Evolutionary conservation across 2,797 vertebrate genomes (phyloP).

Genomic region (Ctenopoma multispine): DNA sequence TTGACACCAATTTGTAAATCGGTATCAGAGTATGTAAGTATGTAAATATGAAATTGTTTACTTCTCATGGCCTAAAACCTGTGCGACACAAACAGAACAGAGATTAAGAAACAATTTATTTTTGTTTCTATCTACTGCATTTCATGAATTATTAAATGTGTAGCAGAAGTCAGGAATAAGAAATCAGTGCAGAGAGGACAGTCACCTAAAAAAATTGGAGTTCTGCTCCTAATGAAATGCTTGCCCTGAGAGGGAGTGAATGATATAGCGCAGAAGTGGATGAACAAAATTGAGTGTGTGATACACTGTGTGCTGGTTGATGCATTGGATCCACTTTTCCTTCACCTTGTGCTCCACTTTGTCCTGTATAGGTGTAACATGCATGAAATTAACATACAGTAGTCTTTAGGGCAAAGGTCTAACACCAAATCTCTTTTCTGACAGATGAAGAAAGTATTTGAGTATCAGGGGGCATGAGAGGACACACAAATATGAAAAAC

Average conservation of each 20-base stretch:
- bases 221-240: conserved; percentile 52
- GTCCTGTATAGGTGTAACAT: conserved; percentile 36
- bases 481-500: background rate
- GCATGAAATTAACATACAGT: conserved; percentile 54
- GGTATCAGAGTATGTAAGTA: no score
- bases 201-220: conserved; percentile 25
- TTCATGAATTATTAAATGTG: conserved; percentile 64
- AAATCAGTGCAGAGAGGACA: conserved; percentile 46
- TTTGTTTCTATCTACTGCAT: conserved; percentile 36
- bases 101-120: conserved; percentile 33
- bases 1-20: conserved; percentile 2
- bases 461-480: conserved; percentile 7
- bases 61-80: conserved; percentile 1
- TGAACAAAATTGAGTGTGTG: conserved; percentile 48
- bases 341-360: background rate
- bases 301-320: conserved; percentile 35
- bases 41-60: background rate
- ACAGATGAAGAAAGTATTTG: conserved; percentile 35
- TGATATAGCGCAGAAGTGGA: conserved; percentile 31
- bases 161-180: conserved; percentile 50
- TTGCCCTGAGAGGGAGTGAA: conserved; percentile 42
- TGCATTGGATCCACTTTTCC: conserved; percentile 32
- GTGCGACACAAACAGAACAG: conserved; percentile 3
- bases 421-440: conserved; percentile 26
- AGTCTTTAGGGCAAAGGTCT: conserved; percentile 36